phyloP scores from a whole-genome alignment of 1,140 invertebrate species.

The Neomicropteryx cornuta region DNA sequence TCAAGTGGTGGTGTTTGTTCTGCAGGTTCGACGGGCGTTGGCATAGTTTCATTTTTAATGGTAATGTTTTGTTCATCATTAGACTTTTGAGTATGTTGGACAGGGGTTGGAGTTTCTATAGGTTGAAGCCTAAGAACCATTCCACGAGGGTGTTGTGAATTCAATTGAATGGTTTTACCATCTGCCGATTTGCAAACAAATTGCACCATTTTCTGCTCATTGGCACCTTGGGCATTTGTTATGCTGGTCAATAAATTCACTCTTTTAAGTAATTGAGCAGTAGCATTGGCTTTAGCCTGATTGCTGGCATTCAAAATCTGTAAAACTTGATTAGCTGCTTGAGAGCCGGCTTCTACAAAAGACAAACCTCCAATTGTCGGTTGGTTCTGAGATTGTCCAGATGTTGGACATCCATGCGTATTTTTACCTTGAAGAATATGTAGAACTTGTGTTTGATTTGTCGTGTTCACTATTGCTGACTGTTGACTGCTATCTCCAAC shows the following conservation, averaged over 20 bases:
- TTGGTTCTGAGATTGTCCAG: conserved; percentile 17
- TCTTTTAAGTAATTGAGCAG: conserved; percentile 31
- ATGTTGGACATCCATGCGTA: conserved; percentile 14
- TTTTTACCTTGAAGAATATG: conserved; percentile 38
- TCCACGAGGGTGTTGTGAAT: conserved; percentile 31
- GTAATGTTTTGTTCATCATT: conserved; percentile 22
- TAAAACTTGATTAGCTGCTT: conserved; percentile 34
- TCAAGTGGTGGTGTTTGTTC: conserved; percentile 22
- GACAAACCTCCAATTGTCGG: conserved; percentile 29
- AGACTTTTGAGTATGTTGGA: conserved; percentile 17
- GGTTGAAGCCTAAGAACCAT: conserved; percentile 38
- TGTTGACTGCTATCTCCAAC: conserved; percentile 31
- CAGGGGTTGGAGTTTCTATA: conserved; percentile 24
- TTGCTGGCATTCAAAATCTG: conserved; percentile 36
- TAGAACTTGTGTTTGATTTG: conserved; percentile 29
- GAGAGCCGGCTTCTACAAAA: conserved; percentile 30
- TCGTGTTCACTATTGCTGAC: conserved; percentile 27
- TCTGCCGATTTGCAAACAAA: conserved; percentile 47
- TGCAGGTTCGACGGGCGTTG: conserved; percentile 12
- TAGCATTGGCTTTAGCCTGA: conserved; percentile 23
- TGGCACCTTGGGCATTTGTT: conserved; percentile 33
- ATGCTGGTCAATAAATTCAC: conserved; percentile 38
- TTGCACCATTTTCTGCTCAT: conserved; percentile 40
- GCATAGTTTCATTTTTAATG: conserved; percentile 12
- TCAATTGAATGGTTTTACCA: conserved; percentile 40